A percentile compares a stretch with the other conserved stretches of the same genome.
These are phyloP conservation scores for Desmophyllum pertusum DNA, from an alignment of 92 coral and sea anemone species.

Conservation along the genomic window DNA sequence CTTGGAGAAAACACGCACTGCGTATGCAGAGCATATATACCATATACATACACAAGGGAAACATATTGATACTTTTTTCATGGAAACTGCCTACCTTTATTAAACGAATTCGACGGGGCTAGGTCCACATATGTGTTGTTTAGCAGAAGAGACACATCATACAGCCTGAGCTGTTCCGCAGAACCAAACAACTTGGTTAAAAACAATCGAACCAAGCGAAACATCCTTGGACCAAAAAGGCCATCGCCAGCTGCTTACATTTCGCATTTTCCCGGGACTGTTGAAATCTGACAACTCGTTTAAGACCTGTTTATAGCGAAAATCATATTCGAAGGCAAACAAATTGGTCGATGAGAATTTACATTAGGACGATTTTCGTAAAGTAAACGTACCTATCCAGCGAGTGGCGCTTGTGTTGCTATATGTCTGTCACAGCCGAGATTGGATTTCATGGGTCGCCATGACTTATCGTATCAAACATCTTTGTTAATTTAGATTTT, in stretches of 20 bases:
- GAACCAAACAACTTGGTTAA: slow-evolving; percentile 1
- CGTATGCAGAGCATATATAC: no score
- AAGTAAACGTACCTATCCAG: slow-evolving; percentile 29
- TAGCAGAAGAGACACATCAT: background rate
- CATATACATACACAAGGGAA: no score
- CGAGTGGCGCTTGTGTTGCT: background rate
- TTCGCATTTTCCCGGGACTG: background rate
- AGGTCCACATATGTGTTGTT: background rate
- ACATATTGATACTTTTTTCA: background rate
- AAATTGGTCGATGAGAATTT: slow-evolving; percentile 28
- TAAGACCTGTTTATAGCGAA: slow-evolving; percentile 1
- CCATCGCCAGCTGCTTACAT: background rate
- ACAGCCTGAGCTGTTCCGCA: background rate
- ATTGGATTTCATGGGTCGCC: slow-evolving; percentile 23
- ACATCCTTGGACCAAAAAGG: background rate
- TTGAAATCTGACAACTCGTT: background rate
- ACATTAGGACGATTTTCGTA: slow-evolving; percentile 15
- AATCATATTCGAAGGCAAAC: slow-evolving; percentile 19
- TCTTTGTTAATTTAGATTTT: slow-evolving; percentile 45
- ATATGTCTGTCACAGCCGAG: slow-evolving; percentile 36
- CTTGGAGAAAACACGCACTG: background rate
- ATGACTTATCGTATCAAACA: slow-evolving; percentile 42
- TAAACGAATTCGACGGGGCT: background rate
- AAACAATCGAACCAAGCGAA: background rate
- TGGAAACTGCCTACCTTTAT: background rate